phyloP scores from a whole-genome alignment of 1,140 invertebrate species.

The Heliconius hewitsoni region DNA sequence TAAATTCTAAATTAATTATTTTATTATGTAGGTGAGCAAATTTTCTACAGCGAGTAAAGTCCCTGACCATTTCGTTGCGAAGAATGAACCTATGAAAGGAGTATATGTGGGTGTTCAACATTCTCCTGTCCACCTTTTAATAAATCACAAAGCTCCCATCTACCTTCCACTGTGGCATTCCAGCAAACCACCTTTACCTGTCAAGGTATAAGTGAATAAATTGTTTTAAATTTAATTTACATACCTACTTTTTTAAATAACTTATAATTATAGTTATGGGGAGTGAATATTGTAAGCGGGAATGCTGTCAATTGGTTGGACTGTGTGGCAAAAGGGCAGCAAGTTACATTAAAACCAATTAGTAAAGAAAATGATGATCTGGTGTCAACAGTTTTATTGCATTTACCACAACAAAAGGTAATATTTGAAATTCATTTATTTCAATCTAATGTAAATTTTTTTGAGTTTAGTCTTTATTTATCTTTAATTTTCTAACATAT shows the following conservation, averaged over 20 bases:
- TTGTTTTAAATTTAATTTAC: too few relatives aligned
- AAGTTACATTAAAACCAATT: conserved; percentile 69
- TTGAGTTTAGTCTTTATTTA: neutral
- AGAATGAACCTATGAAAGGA: conserved; percentile 69
- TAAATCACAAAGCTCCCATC: conserved; percentile 75
- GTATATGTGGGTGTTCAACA: conserved; percentile 70
- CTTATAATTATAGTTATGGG: conserved; percentile 65
- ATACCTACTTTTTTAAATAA: conserved; percentile 15
- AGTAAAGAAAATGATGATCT: conserved; percentile 67
- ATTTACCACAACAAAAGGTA: conserved; percentile 73
- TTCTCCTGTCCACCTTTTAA: conserved; percentile 65
- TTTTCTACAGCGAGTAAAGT: conserved; percentile 76
- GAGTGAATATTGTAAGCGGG: conserved; percentile 70
- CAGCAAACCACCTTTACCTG: conserved; percentile 76
- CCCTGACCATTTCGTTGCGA: conserved; percentile 73
- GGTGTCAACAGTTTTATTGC: conserved; percentile 67
- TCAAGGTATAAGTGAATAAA: conserved; percentile 58
- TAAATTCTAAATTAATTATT: conserved; percentile 24
- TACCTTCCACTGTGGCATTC: conserved; percentile 80
- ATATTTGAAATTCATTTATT: conserved; percentile 1
- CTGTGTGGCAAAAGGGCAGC: conserved; percentile 70
- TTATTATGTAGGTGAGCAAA: conserved; percentile 73
- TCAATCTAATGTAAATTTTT: neutral
- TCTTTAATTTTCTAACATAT: too few relatives aligned
- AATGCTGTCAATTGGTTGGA: conserved; percentile 77